Percentiles rank a stretch among this genome's conserved stretches.
phyloP scores from a whole-genome alignment of 2,888 invertebrate genomes.

The Zaprionus obscuricornis region DNA sequence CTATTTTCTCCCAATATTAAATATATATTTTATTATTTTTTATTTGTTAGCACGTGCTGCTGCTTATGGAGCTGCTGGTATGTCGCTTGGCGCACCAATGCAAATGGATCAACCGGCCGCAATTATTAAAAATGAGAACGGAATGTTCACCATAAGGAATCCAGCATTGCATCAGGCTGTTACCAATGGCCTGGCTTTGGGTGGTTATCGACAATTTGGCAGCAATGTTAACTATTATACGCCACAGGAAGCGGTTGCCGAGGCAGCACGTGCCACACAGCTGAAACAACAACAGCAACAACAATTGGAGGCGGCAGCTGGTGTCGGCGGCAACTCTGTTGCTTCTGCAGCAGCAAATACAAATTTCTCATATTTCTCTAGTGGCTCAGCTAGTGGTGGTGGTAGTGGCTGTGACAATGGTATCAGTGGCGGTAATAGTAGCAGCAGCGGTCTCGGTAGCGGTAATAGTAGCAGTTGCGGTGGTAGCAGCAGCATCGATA shows the following conservation, averaged over 20 bases:
- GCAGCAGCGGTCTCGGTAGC: slow-evolving; percentile 36
- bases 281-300: slow-evolving; percentile 48
- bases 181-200: slow-evolving; percentile 80
- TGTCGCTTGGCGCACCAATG: slow-evolving; percentile 69
- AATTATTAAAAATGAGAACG: slow-evolving; percentile 88
- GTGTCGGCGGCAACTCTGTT: slow-evolving; percentile 10
- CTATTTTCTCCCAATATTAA: background rate
- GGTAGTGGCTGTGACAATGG: slow-evolving; percentile 20
- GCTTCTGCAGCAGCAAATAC: slow-evolving; percentile 28
- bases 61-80: slow-evolving; percentile 47
- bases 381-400: slow-evolving; percentile 49
- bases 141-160: slow-evolving; percentile 93
- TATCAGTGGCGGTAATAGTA: slow-evolving; percentile 31
- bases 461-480: slow-evolving; percentile 32
- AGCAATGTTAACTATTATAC: slow-evolving; percentile 81
- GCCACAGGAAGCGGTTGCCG: slow-evolving; percentile 81
- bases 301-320: slow-evolving; percentile 25
- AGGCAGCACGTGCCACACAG: slow-evolving; percentile 75
- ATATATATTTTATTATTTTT: background rate
- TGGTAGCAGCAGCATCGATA: slow-evolving; percentile 46
- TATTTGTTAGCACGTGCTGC: slow-evolving; percentile 57
- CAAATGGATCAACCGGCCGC: slow-evolving; percentile 86
- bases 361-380: slow-evolving; percentile 79
- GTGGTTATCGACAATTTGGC: slow-evolving; percentile 80
- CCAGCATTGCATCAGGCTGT: slow-evolving; percentile 85